phyloP scores from a whole-genome alignment of 1,140 invertebrate genomes.

The Drosophila nikananu region DNA sequence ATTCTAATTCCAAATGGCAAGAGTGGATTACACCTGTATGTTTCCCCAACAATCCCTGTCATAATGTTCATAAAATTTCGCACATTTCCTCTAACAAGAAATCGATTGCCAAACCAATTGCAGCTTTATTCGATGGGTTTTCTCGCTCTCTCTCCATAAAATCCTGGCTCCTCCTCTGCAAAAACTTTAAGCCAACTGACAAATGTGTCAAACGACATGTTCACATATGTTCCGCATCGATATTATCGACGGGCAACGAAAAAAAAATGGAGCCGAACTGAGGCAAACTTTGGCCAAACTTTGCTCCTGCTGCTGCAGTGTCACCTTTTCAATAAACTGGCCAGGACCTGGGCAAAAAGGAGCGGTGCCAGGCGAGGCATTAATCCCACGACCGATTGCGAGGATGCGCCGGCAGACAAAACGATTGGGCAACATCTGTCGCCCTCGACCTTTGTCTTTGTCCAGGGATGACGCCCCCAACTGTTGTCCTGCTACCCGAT shows the following conservation, averaged over 20 bases:
- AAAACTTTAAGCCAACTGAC: constrained; percentile 76
- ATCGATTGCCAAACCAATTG: constrained; percentile 28
- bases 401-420: constrained; percentile 69
- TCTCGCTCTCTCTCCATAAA: background rate
- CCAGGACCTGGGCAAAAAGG: constrained; percentile 46
- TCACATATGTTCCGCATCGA: constrained; percentile 80
- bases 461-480: constrained; percentile 32
- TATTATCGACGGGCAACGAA: constrained; percentile 65
- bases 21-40: background rate
- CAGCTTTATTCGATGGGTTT: constrained; percentile 24
- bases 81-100: background rate
- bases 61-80: constrained; percentile 4
- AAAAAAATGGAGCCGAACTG: constrained; percentile 20
- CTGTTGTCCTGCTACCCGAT: constrained; percentile 1
- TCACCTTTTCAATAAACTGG: constrained; percentile 82
- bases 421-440: constrained; percentile 77
- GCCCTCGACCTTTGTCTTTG: constrained; percentile 71
- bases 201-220: constrained; percentile 82
- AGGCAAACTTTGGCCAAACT: constrained; percentile 63
- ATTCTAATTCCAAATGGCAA: background rate
- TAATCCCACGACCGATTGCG: constrained; percentile 71
- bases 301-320: constrained; percentile 55
- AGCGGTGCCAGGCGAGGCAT: constrained; percentile 57
- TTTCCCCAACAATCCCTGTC: background rate
- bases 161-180: background rate